Base-by-base conservation (phyloP, 1,140 invertebrate species). In the Sminthurides bifidus region DNA sequence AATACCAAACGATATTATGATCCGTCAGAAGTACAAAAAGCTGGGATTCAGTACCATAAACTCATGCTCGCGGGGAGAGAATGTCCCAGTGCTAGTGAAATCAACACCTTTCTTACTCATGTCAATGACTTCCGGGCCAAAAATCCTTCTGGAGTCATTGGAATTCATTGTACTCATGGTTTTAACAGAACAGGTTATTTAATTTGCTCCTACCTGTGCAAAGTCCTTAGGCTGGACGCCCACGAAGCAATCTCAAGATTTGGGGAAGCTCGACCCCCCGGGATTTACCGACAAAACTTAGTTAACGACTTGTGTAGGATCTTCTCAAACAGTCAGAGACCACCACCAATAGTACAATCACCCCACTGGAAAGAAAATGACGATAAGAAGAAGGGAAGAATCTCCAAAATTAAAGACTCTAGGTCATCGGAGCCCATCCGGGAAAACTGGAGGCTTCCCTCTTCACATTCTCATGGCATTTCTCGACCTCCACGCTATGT, bases 171-270 rank as follows among this genome's bases (percentile, higher is more conserved):
- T 69, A 98, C 95, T 0, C 95, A 99, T 76, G 96, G 95, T 0
- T 98, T 98, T 68, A 99, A 99, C 72, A 76, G 96, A 65, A 97
- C 92, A 15, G 96, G 88, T 1, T 99, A 96, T 70, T 74, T 98
- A 0, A 87, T 98, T 51, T 79, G 83, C 44, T 82, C 88, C 2
- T 99, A 87, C 71, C 76, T 98, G 65, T 83, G 97, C 5, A 80
- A 90, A 74, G 76, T 79, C 52, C 70, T 82, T 41, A 77, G 81
- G 66, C 84, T 75, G 66, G 83, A 81, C 68, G 75, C 94, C 4
- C 85, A 88, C 56, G 82, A 83, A 19, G 89, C 88, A 0, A 66
- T 97, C 1, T 69, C 72, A 45, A 76, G 79, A 65, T 97, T 96
- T 76, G 74, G 84, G 1, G 71, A 71, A 60, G 52, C 63, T 35